phyloP scores from a whole-genome alignment of 1,140 invertebrate genomes.

The Leptopilina boulardi region DNA sequence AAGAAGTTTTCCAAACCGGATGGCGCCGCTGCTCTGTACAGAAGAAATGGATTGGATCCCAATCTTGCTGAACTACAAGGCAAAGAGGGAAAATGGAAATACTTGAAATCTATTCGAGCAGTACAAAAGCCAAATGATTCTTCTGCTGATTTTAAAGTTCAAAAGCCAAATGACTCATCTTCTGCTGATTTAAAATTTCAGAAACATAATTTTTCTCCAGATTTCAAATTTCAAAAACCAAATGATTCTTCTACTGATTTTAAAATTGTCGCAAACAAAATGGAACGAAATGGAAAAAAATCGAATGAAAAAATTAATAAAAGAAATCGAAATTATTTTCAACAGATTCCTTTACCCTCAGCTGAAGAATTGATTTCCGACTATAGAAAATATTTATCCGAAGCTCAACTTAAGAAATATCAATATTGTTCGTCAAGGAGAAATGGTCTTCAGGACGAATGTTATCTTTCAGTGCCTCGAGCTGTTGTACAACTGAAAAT shows the following conservation, averaged over 20 bases:
- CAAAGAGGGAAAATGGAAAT: neutral
- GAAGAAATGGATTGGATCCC: constrained; percentile 51
- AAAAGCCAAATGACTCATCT: too few relatives aligned
- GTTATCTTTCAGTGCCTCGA: constrained; percentile 42
- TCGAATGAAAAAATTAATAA: neutral
- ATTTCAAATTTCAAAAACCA: too few relatives aligned
- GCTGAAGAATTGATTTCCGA: constrained; percentile 6
- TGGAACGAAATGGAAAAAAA: neutral
- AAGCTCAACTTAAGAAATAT: constrained; percentile 46
- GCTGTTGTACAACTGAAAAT: constrained; percentile 36
- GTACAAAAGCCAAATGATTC: too few relatives aligned
- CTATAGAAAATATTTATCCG: constrained; percentile 46
- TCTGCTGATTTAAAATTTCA: too few relatives aligned
- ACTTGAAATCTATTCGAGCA: neutral
- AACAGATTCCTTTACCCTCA: neutral
- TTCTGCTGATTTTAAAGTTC: too few relatives aligned
- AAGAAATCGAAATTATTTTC: neutral
- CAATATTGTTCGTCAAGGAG: constrained; percentile 49
- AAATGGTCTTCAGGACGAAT: constrained; percentile 60
- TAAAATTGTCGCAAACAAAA: neutral
- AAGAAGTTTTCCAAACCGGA: neutral
- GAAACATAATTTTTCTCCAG: too few relatives aligned
- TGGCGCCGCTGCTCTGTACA: neutral
- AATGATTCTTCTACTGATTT: neutral
- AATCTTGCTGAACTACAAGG: neutral